Percentiles rank a stretch among this genome's conserved stretches.
phyloP scores from a whole-genome alignment of 2,888 invertebrate species.

The Drepanosiphum platanoidis region DNA sequence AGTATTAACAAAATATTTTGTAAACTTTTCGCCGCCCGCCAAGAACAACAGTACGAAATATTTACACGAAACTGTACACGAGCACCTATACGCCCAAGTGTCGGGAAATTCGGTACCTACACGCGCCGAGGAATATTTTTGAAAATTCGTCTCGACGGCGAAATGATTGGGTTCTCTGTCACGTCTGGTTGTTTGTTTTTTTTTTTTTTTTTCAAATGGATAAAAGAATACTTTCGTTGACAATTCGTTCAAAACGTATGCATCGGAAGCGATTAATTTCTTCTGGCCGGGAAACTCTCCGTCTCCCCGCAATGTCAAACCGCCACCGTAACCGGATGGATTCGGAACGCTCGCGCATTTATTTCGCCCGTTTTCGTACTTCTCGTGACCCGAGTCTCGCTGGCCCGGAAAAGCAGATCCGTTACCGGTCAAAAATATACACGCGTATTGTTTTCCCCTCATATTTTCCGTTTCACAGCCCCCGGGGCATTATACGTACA shows the following conservation, averaged over 20 bases:
- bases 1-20: constrained; percentile 16
- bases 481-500: background rate
- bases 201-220: background rate
- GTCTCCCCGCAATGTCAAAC: constrained; percentile 3
- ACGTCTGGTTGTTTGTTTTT: too few species aligned
- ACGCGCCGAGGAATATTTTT: background rate
- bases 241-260: too few species aligned
- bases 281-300: background rate
- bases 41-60: constrained; percentile 10
- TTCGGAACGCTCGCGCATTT: constrained; percentile 27
- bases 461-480: constrained; percentile 22
- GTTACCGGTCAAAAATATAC: constrained; percentile 39
- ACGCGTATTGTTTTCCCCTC: constrained; percentile 14
- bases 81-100: background rate
- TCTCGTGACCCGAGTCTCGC: background rate
- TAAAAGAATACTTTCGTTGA: background rate
- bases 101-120: background rate
- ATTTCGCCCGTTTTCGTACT: constrained; percentile 3
- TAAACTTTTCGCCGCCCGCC: constrained; percentile 39
- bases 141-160: background rate
- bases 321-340: constrained; percentile 21
- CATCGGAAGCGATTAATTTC: constrained; percentile 1
- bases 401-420: constrained; percentile 39
- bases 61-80: background rate
- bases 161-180: background rate